Evolutionary conservation across 2,797 vertebrate genomes (phyloP).

Genomic region (Odontamblyopus rebecca): DNA sequence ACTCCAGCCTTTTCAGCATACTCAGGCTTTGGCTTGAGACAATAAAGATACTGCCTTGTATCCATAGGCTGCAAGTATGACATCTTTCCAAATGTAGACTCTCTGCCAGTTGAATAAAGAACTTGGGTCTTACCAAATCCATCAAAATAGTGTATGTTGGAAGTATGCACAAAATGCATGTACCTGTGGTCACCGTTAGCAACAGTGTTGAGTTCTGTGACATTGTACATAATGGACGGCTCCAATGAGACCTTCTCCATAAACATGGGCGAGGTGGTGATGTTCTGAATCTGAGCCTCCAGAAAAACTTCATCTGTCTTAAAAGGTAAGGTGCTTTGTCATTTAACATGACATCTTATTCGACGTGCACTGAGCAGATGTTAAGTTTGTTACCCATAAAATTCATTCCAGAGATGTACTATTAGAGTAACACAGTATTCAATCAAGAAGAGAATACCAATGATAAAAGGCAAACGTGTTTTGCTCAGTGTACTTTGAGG

Average conservation of each 20-base stretch:
- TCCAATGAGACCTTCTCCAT: conserved; percentile 99
- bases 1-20: conserved; percentile 97
- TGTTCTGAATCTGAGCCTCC: conserved; percentile 99
- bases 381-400: neutral
- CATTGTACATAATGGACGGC: conserved; percentile 97
- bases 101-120: conserved; percentile 60
- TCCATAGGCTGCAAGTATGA: conserved; percentile 98
- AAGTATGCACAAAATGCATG: conserved; percentile 4
- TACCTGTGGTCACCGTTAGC: conserved; percentile 79
- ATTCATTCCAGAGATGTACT: neutral
- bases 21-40: conserved; percentile 95
- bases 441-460: neutral
- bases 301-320: conserved; percentile 99
- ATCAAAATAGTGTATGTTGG: neutral
- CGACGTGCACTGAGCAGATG: conserved; percentile 62
- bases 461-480: neutral
- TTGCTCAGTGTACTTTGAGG: conserved; percentile 61
- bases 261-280: conserved; percentile 98
- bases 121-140: neutral
- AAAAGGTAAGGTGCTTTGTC: conserved; percentile 10
- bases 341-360: neutral
- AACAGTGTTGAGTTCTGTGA: conserved; percentile 91
- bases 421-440: neutral
- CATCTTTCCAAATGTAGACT: conserved; percentile 95
- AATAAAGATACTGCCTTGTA: conserved; percentile 96